Evolutionary conservation across 2,113 vertebrate species (phyloP), one percentile per base, ranked within the genome.

Genomic region (Nestor notabilis): DNA sequence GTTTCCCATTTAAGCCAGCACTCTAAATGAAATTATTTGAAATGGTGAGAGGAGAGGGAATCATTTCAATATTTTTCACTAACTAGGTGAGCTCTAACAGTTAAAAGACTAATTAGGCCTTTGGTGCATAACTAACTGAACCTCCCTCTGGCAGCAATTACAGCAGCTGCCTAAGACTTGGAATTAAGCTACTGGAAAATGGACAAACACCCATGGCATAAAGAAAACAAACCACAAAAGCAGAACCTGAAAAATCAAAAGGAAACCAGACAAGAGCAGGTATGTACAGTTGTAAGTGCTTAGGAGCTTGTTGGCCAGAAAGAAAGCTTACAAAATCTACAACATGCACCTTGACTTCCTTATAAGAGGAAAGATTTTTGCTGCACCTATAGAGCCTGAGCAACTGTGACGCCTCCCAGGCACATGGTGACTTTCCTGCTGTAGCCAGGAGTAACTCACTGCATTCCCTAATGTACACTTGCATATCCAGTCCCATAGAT

Each of bases 81-180:
- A 72, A 90, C 87, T 82, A 65, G 72, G 44, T 89, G 44, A 78
- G 87, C 76, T 76, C 68, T 43, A 84, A 75, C 71, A 72, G 75
- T 91, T 96, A 95, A 50, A 84, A 83, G 87, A 79, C 72, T 82
- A 91, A 91, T 84, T 50, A 93, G 18, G n/a, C 16, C 58, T 91
- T 93, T 46, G 24, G 47, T 56, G 63, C 5, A 0, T 70, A 90
- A 43, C 43, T 93, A 95, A 91, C 58, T 78, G 47, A 74, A 87
- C 64, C 21, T 49, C 20, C 90, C 89, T 49, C 78, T 80, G 63
- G 19, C 53, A 96, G 87, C 89, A 84, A 43, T 29, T 60, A 37
- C 17, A 63, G 44, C 55, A 91, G 68, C 50, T 86, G 79, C 44
- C 39, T 50, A 56, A 33, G 23, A 53, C 13, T 29, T 69, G 17